Evolutionary conservation across 2,888 invertebrate species (phyloP), one percentile per base, ranked within the genome.

Genomic region (Limnephilus auricula): DNA sequence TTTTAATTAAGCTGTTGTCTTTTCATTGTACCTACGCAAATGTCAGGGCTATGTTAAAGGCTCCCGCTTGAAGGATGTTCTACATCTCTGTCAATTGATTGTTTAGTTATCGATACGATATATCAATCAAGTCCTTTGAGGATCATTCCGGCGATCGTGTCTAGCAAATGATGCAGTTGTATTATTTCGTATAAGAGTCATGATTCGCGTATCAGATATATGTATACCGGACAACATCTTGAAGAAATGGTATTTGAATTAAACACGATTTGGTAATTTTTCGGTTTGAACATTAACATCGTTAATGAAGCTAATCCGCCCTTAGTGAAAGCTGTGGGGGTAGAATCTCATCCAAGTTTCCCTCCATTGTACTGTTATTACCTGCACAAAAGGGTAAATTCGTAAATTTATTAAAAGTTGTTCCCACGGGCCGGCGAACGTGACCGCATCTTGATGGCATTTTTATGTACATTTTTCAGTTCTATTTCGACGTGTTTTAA

Each of bases 361-460:
- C 90, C 90, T 82, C 83, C 84, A 40, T 91, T 91, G 92, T 91
- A 91, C 90, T 89, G 90, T 92, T 90, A 92, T 92, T 92, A 92
- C 92, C 92, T 92, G 92, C 91, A 92, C 92, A 92, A 92, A 91
- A 90, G 91, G 92, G 91, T 90, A 91, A 89, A 92, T 91, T 92
- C 91, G 90, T 92, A 92, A 92, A 92, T 92, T 92, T 92, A 91
- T 92, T 92, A 92, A 92, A 92, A 90, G 87, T 89, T 89, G 90
- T 92, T 91, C 90, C 92, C 91, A 90, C 90, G 91, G 90, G 89
- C 85, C 40, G 91, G 85, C 83, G 92, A 90, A 90, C 92, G 92
- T 92, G 92, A 92, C 90, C 89, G 91, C 92, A 91, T 92, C 90
- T 91, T 91, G 91, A 92, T 92, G 92, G 90, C 90, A 89, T 90